Base-by-base conservation (phyloP, 2,797 vertebrate genomes). In the Scarus forsteni region DNA sequence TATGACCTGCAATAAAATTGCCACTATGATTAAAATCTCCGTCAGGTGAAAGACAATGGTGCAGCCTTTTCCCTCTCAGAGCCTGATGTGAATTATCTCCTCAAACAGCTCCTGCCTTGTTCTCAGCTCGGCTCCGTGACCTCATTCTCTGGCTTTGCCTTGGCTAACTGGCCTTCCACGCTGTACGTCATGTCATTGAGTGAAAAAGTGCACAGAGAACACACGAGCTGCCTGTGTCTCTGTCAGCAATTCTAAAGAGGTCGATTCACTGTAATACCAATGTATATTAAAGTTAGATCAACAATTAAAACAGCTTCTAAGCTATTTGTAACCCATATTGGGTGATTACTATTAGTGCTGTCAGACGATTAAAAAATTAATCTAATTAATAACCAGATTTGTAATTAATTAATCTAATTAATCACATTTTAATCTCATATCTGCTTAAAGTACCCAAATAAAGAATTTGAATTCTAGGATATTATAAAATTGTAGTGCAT, bases 21-120 rank as follows among this genome's bases (percentile, higher is more conserved):
- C 81, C 85, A 87, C 78, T 44, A 88, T 92, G 92, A 93, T 94
- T 93, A 88, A 93, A 94, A 90, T 87, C 89, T 84, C 77, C 49
- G 70, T 81, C 79, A 78, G 86, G 85, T 87, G 69, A 83, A 82
- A 86, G 87, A 79, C 80, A 88, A 86, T 79, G 70, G 81, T 66
- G 60, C 60, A 80, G 70, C 70, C 61, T 71, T 75, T n/a, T 68
- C 38, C 73, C 66, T 55, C 65, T 71, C 62, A 50, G 50, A 18
- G 59, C 67, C 40, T 55, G 16, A 13, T 3, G 56, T 80, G 62
- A 85, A 80, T 70, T 77, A 79, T 69, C 50, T 59, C 61, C 70
- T 46, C 15, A 7, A 40, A 27, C 59, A 56, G 8, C 0, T 51
- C 45, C 42, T 70, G 57, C 43, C 16, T 46, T 16, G 14, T 48